Percentiles rank a stretch among this genome's conserved stretches.
phyloP scores from a whole-genome alignment of 2,797 vertebrate genomes.

The Chiropotes sagulatus region DNA sequence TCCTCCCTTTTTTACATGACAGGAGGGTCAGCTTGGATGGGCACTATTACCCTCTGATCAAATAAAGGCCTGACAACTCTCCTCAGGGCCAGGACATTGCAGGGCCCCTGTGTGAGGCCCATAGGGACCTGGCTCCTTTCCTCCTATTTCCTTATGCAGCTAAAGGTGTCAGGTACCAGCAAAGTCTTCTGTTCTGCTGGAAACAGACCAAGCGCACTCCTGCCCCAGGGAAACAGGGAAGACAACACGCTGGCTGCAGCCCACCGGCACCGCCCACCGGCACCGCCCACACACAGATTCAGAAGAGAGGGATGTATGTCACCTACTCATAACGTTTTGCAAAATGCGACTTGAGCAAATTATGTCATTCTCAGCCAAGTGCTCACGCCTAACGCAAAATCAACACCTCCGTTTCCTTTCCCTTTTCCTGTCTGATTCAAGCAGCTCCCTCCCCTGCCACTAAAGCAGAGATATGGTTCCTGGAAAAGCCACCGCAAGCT shows the following conservation, averaged over 20 bases:
- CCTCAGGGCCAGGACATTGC: not conserved
- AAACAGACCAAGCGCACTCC: not conserved
- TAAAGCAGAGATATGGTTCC: not conserved
- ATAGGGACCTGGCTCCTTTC: not conserved
- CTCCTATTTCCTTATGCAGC: not conserved
- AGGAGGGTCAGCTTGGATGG: not conserved
- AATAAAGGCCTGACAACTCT: not conserved
- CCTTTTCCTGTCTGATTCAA: not conserved
- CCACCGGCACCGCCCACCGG: accelerated
- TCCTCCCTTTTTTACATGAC: not conserved
- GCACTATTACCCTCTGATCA: not conserved
- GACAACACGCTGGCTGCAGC: not conserved
- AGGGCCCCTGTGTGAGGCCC: not conserved
- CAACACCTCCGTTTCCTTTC: not conserved
- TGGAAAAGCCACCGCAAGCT: not conserved
- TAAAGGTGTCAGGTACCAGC: not conserved
- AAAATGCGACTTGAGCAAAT: not conserved
- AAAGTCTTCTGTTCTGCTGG: not conserved
- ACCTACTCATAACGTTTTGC: not conserved
- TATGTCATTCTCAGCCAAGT: not conserved
- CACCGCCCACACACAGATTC: not conserved
- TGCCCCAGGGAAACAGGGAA: not conserved
- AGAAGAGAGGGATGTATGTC: not conserved
- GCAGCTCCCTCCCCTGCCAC: not conserved
- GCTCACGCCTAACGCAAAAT: not conserved